Percentiles rank a stretch among this genome's conserved stretches.
These are phyloP conservation scores for Drosophila ochracea DNA, from an alignment of 2,888 invertebrate genomes.

Conservation along the genomic window DNA sequence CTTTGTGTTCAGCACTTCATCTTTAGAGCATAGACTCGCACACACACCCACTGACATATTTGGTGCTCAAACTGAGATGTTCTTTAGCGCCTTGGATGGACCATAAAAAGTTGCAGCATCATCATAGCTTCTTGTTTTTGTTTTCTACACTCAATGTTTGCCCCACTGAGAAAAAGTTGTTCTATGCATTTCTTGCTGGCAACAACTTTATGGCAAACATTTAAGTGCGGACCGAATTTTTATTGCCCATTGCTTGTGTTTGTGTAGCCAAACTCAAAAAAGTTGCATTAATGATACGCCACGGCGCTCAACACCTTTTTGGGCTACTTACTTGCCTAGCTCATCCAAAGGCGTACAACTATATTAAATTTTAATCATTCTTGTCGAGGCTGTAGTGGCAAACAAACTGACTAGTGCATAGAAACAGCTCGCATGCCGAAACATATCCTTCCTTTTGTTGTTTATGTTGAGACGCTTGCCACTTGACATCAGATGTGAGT, in stretches of 20 bases:
- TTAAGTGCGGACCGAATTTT: constrained; percentile 56
- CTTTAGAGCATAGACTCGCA: constrained; percentile 6
- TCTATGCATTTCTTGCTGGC: constrained; percentile 49
- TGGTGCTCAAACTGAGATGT: constrained; percentile 57
- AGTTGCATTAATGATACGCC: constrained; percentile 57
- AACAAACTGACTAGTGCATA: constrained; percentile 4
- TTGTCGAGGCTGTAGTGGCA: constrained; percentile 30
- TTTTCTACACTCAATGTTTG: constrained; percentile 25
- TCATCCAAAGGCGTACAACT: constrained; percentile 14
- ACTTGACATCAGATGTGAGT: constrained; percentile 44
- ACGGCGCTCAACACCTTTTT: constrained; percentile 57
- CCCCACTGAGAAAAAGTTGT: constrained; percentile 56
- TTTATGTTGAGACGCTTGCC: constrained; percentile 22
- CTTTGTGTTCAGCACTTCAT: constrained; percentile 26
- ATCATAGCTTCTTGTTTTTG: constrained; percentile 52
- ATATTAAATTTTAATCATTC: constrained; percentile 57
- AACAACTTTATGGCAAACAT: constrained; percentile 65
- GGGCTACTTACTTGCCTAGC: constrained; percentile 37
- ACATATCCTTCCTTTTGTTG: constrained; percentile 8
- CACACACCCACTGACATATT: constrained; percentile 7
- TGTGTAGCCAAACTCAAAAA: constrained; percentile 47
- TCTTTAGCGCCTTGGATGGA: constrained; percentile 45
- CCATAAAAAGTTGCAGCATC: constrained; percentile 71
- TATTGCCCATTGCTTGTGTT: constrained; percentile 29
- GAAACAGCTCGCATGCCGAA: constrained; percentile 15